A percentile compares a stretch with the other conserved stretches of the same genome.
phyloP scores from a whole-genome alignment of 2,888 invertebrate species.

The Heliconius ismenius region DNA sequence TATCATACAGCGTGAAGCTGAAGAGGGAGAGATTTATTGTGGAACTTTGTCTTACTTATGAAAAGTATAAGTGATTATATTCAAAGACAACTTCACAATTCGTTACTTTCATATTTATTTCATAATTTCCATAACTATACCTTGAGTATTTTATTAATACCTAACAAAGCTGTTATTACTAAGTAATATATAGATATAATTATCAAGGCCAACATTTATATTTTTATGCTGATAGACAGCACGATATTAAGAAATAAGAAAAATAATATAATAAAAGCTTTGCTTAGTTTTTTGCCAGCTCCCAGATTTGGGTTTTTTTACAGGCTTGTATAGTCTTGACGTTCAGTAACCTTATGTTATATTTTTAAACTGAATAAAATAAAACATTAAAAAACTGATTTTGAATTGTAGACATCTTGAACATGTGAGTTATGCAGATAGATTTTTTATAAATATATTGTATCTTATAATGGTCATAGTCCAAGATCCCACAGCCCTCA shows the following conservation, averaged over 20 bases:
- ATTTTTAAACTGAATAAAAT: not conserved
- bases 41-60: not conserved
- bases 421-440: not conserved
- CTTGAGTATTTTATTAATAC: not conserved
- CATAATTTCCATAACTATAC: not conserved
- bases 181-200: not conserved
- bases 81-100: not conserved
- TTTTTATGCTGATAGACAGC: not conserved
- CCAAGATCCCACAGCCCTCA: too few species aligned
- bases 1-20: too few species aligned
- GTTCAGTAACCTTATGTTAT: slow-evolving; percentile 1
- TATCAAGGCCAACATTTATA: not conserved
- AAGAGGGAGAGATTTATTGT: too few species aligned
- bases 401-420: not conserved
- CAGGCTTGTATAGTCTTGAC: not conserved
- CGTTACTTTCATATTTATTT: not conserved
- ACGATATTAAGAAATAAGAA: not conserved
- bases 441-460: too few species aligned
- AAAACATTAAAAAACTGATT: not conserved
- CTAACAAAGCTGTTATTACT: not conserved
- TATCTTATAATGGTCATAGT: too few species aligned
- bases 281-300: not conserved
- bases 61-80: not conserved
- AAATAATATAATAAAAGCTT: slow-evolving; percentile 8
- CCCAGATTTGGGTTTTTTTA: slow-evolving; percentile 5